Evolutionary conservation across 1,140 invertebrate species (phyloP), one percentile per base, ranked within the genome.

Genomic region (Drosophila azteca): DNA sequence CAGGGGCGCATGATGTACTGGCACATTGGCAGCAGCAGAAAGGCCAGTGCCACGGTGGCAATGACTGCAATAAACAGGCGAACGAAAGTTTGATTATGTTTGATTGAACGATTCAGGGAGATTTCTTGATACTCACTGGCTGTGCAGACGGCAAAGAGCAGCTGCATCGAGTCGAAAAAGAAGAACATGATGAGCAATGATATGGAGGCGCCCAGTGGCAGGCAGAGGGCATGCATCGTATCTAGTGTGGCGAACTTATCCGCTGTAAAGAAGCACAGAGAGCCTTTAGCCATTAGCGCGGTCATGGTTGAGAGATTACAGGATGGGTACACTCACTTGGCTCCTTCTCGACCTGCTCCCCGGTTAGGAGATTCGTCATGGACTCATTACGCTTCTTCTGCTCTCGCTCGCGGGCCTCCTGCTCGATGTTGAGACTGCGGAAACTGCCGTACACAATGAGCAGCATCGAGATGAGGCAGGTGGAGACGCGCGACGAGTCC

Each of bases 121-220:
- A 3, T 0, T 52, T 2, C 15, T 9, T 3, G n/a, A 7, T 15
- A 94, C 95, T 95, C 93, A 99, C 98, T 97, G 90, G 98, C 98
- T 89, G 98, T 99, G 92, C 97, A 99, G 81, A 99, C 97, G 53
- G 98, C 98, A 93, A 99, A 98, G 5, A 99, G 94, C 94, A 98
- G 96, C 93, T 99, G 98, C 96, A 99, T 98, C 57, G 98, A 99
- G 93, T 99, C 98, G 91, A 99, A 99, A 92, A 99, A 99, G 94
- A 99, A 98, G 93, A 99, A 99, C 98, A 99, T 99, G 69, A 99
- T 95, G 17, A 99, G 95, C 61, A 99, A 94, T 58, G 98, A 98
- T 79, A 99, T 95, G 62, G 98, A 99, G 79, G 98, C 98, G 90
- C 97, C 97, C 52, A 99, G 94, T 58, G 98, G 98, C 91, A 99